Conservation (phyloP, 92 coral and sea anemone genomes). For the Anthopleura xanthogrammica region DNA sequence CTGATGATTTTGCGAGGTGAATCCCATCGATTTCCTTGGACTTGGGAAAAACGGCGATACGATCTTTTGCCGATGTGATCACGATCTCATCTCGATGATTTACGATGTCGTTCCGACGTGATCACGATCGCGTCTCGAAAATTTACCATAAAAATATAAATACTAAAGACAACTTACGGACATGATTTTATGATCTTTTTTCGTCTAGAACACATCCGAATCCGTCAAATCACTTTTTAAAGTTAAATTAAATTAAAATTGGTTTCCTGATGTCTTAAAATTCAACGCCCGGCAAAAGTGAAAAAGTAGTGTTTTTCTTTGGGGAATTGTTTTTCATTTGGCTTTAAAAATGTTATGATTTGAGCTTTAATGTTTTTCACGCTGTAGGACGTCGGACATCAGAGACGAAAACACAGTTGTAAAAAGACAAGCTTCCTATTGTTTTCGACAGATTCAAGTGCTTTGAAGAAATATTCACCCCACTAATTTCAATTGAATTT, state of each 20-base stretch:
- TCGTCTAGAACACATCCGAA: neutral
- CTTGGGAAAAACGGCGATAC: no score
- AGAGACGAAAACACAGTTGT: neutral
- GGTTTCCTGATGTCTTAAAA: neutral
- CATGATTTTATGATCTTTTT: no score
- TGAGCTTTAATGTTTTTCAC: neutral
- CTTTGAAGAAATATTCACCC: conserved; percentile 1
- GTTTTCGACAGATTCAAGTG: neutral
- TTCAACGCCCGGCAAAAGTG: neutral
- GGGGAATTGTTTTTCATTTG: neutral
- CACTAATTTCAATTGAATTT: conserved; percentile 10
- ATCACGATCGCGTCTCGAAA: no score
- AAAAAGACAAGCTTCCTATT: neutral
- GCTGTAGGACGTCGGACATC: neutral
- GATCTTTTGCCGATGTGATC: no score
- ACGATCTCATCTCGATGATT: no score
- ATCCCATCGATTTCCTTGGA: no score
- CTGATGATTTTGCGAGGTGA: no score
- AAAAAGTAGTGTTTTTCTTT: neutral
- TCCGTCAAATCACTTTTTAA: neutral
- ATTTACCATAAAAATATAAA: neutral
- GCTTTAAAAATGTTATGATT: neutral
- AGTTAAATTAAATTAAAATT: no score
- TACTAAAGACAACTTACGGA: no score
- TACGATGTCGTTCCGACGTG: no score